Conservation (phyloP, 1,140 invertebrate genomes). For the Bombus consobrinus region DNA sequence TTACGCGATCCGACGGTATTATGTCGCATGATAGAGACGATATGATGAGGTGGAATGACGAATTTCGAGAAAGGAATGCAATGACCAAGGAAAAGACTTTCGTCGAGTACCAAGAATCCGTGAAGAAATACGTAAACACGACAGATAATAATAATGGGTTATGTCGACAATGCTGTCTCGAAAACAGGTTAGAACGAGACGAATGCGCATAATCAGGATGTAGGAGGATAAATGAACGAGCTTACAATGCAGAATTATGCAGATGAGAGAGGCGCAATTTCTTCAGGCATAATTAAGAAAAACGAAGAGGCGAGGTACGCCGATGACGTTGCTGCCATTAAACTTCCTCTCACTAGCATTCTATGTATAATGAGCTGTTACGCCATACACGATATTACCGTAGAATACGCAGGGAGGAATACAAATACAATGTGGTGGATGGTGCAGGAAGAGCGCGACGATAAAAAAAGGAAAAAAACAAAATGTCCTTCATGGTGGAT, state of each 20-base stretch:
- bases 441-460: constrained; percentile 18
- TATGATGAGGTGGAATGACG: constrained; percentile 13
- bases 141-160: neutral
- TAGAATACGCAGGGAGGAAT: constrained; percentile 9
- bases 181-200: neutral
- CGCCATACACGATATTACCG: constrained; percentile 36
- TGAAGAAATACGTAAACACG: neutral
- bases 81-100: neutral
- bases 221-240: constrained; percentile 10
- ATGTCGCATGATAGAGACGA: neutral
- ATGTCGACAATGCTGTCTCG: neutral
- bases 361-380: constrained; percentile 51
- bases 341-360: constrained; percentile 62
- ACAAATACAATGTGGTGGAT: constrained; percentile 13
- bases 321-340: constrained; percentile 42
- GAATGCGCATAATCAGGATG: neutral
- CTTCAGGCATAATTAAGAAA: constrained; percentile 38
- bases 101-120: neutral
- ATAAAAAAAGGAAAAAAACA: neutral
- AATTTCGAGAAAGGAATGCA: constrained; percentile 2
- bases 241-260: neutral
- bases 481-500: constrained; percentile 15
- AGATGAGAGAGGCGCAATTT: constrained; percentile 24
- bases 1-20: constrained; percentile 34
- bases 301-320: constrained; percentile 37